phyloP scores from a whole-genome alignment of 1,140 invertebrate genomes.

The Drosophila ambigua region DNA sequence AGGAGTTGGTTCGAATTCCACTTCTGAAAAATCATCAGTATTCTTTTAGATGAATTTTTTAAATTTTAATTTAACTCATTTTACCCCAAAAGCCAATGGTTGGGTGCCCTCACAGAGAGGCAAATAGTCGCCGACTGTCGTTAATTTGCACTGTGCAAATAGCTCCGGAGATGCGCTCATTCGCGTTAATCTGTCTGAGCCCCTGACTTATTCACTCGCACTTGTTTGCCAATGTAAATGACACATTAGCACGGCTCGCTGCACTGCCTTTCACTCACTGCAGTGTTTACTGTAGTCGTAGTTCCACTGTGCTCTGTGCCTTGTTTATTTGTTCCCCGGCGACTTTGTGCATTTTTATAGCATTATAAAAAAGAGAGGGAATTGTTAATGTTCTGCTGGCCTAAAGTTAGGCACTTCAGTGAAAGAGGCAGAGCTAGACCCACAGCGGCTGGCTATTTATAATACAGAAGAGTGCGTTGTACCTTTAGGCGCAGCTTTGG shows the following conservation, averaged over 20 bases:
- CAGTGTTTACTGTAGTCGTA: constrained; percentile 53
- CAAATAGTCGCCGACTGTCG: neutral
- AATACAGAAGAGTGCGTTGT: constrained; percentile 39
- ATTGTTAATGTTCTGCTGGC: constrained; percentile 52
- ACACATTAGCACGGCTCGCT: constrained; percentile 46
- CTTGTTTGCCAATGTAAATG: constrained; percentile 61
- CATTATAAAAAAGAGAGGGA: constrained; percentile 30
- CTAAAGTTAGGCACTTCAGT: constrained; percentile 11
- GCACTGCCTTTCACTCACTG: constrained; percentile 40
- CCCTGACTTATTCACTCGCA: constrained; percentile 34
- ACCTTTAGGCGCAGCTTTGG: constrained; percentile 29
- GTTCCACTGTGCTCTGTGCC: constrained; percentile 26
- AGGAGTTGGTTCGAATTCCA: constrained; percentile 94
- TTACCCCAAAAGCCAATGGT: neutral
- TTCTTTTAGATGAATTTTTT: constrained; percentile 4
- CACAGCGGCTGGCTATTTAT: constrained; percentile 43
- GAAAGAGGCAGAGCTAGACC: neutral
- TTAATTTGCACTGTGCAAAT: constrained; percentile 41
- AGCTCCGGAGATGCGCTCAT: constrained; percentile 26
- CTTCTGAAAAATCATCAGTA: constrained; percentile 88
- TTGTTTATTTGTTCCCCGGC: constrained; percentile 8
- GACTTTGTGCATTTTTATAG: constrained; percentile 50
- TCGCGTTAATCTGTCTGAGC: constrained; percentile 26
- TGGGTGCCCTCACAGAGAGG: neutral
- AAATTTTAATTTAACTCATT: neutral